phyloP scores from a whole-genome alignment of 2,888 invertebrate genomes.

The Philereme transversata region DNA sequence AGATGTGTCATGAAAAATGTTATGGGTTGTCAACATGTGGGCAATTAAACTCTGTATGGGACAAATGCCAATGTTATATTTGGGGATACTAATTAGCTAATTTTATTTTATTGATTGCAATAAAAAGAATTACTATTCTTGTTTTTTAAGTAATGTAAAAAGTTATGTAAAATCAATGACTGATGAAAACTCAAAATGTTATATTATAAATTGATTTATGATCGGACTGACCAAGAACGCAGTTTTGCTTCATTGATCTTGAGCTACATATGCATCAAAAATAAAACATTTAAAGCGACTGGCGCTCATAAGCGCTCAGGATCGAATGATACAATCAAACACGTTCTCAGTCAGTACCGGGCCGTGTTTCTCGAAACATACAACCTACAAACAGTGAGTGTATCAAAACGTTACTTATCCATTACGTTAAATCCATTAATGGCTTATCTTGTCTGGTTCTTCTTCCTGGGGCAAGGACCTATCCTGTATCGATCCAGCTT shows the following conservation, averaged over 20 bases:
- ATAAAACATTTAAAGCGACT: too few relatives aligned
- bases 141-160: conserved; percentile 20
- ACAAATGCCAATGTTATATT: too few relatives aligned
- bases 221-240: conserved; percentile 19
- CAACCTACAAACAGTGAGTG: background rate
- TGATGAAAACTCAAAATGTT: conserved; percentile 1
- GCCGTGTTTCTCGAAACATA: background rate
- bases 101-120: background rate
- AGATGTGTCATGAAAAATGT: conserved; percentile 16
- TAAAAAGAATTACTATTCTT: background rate
- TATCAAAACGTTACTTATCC: background rate
- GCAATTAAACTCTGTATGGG: background rate
- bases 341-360: conserved; percentile 16
- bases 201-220: conserved; percentile 3
- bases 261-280: background rate
- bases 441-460: too few relatives aligned
- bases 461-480: too few relatives aligned
- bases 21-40: conserved; percentile 10
- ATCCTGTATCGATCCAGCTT: too few relatives aligned
- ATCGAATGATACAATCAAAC: conserved; percentile 1
- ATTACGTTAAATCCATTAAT: background rate
- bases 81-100: background rate
- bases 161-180: conserved; percentile 12
- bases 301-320: background rate
- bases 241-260: conserved; percentile 3